Base-by-base conservation (phyloP, 2,797 vertebrate species). In the Pseudochaenichthys georgianus region DNA sequence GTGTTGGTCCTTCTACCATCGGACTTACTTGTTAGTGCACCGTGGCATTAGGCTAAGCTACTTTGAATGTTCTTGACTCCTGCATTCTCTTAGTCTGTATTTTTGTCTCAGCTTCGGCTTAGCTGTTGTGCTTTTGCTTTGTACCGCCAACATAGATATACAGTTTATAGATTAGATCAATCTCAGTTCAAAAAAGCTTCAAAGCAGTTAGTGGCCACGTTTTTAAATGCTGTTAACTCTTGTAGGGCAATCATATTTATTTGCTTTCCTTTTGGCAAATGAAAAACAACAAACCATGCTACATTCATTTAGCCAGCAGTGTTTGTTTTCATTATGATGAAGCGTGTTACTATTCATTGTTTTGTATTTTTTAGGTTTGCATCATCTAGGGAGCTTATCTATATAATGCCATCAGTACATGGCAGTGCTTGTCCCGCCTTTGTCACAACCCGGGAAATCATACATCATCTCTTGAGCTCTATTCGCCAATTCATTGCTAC, bases 51-150 rank as follows among this genome's bases (percentile, higher is more conserved):
- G 70, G 76, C 11, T 91, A 87, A 89, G 86, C 87, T 69, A 61
- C 79, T 91, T 86, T 88, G 34, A 50, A 65, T 73, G 77, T 81
- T 78, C 67, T 82, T 86, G 81, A 87, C 80, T 89, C 81, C 51
- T 67, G 43, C 42, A 28, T 79, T 82, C 70, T 77, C 51, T 71
- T 52, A 62, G 63, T 78, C 73, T 75, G 63, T 53, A 38, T 75
- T 76, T 77, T 78, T 75, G 64, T 78, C 63, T 83, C 19, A 2
- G 68, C 34, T 43, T 73, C 46, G n/a, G 72, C 55, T 70, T 46
- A 66, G 63, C 50, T 16, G 46, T 59, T 58, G 70, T 52, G 52
- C 51, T 66, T 78, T 50, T 1, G 11, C 67, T 73, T 50, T 3
- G 11, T 61, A 75, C 50, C 31, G 4, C 53, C 12, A 58, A 66